Evolutionary conservation across 2,113 vertebrate species (phyloP).

Genomic region (Dolichotis patagonum): DNA sequence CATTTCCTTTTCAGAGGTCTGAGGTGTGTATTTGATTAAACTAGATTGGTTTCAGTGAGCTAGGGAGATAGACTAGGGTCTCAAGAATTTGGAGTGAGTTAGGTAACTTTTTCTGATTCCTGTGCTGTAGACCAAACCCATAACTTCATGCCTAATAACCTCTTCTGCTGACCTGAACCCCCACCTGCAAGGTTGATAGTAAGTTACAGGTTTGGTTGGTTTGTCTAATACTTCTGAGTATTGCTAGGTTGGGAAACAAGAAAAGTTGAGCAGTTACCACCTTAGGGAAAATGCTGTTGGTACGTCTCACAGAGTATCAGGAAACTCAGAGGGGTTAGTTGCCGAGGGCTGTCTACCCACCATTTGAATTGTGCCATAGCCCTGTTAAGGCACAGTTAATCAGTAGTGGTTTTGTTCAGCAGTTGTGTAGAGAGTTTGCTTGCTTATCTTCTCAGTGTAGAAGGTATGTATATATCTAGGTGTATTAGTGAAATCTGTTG

Average conservation of each 20-base stretch:
- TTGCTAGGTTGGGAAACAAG: background rate
- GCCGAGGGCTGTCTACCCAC: background rate
- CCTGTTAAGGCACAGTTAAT: background rate
- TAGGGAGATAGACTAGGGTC: background rate
- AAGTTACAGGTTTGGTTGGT: background rate
- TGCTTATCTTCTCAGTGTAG: background rate
- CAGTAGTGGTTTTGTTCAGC: background rate
- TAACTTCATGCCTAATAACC: background rate
- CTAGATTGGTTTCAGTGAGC: background rate
- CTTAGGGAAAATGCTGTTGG: background rate
- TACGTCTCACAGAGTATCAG: background rate
- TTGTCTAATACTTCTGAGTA: background rate
- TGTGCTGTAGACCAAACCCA: background rate
- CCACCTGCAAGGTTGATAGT: background rate
- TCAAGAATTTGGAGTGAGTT: background rate
- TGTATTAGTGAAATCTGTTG: background rate
- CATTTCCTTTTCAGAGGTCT: background rate
- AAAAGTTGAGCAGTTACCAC: background rate
- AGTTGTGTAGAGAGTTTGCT: background rate
- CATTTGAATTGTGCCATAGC: background rate
- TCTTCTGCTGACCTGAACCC: no score
- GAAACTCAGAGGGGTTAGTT: background rate
- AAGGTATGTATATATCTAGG: background rate
- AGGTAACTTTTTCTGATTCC: background rate
- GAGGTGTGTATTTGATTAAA: background rate